Base-by-base conservation (phyloP, 2,888 invertebrate genomes). In the Sylvicola cinctus region DNA sequence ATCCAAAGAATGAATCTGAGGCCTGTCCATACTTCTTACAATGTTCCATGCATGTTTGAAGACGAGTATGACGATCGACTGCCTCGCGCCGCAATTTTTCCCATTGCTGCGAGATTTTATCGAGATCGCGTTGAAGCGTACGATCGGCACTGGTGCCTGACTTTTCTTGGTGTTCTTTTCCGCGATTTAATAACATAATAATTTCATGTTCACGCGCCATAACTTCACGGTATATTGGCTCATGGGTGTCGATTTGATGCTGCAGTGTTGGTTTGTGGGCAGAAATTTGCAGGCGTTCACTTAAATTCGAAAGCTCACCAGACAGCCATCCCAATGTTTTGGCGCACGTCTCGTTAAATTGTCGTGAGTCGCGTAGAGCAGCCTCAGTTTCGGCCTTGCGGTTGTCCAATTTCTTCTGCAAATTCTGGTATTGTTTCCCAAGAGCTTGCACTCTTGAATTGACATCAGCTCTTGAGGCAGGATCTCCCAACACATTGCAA, bases 181-280 rank as follows among this genome's bases (percentile, higher is more conserved):
- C 91, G 58, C 88, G 90, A 50, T 91, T 90, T 20, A 93, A 55
- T 12, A 93, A 63, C 76, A 91, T 88, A 43, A 91, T 87, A 1
- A 91, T 76, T 58, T 93, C 91, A 48, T 90, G 88, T 48, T 90
- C 90, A 40, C 83, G 70, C 41, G 78, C 73, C 61, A 85, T 75
- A 2, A 91, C 79, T 47, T 85, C 85, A 23, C 81, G 66, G 55
- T 91, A 90, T 33, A 87, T 66, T 1, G 88, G 87, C 60, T 87
- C 88, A 50, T 88, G 88, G 23, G 80, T 71, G 42, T 80, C 76
- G 35, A 87, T 65, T 62, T 95, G 93, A 47, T 83, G 80, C 45
- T 78, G 79, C 31, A 96, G 63, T 35, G 77, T 70, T 42, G 72
- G 72, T 29, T 71, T 63, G 49, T 90, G 81, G 0, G 93, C 93